Evolutionary conservation across 2,113 vertebrate genomes (phyloP), one percentile per base, ranked within the genome.

Genomic region (Lophotis ruficrista): DNA sequence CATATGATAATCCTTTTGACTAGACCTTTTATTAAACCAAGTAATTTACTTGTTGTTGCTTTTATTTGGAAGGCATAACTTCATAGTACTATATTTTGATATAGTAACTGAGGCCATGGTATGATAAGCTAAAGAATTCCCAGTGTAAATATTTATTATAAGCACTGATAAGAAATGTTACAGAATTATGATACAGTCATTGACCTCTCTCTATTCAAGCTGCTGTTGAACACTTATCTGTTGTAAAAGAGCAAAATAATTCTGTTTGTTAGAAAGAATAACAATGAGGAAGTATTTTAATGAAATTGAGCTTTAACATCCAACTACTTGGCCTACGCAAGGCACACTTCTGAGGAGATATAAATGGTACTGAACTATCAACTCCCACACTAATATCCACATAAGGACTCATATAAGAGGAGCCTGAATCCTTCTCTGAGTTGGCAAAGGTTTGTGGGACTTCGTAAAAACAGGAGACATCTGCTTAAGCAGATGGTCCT

Each of bases 201-300:
- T 93, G 95, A 89, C 73, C 56, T 92, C 79, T 71, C 64, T 90
- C 64, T 38, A 53, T 47, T 78, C 75, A 56, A 58, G 61, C 68
- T 94, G 76, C 54, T 78, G 65, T 54, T 95, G 47, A 58, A 23
- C 21, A 85, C 33, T 95, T 92, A 86, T 79, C 94, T 83, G 30
- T 22, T 54, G 38, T 45, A 61, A 94, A 94, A 96, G 12, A 91
- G n/a, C 6, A 85, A 95, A 85, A 56, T 64, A 73, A 45, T 88
- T 82, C 35, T 61, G 61, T 75, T 86, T 61, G 61, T 75, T 86
- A 64, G 48, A 83, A 82, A 90, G 70, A 9, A 85, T 58, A 96
- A 76, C 28, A 87, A 53, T 75, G 64, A 91, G 60, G 38, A 96
- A 89, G 21, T 51, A 48, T 61, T 87, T 71, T 91, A 87, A 75